Conservation (phyloP, 2,113 vertebrate genomes). For the Xenus cinereus region DNA sequence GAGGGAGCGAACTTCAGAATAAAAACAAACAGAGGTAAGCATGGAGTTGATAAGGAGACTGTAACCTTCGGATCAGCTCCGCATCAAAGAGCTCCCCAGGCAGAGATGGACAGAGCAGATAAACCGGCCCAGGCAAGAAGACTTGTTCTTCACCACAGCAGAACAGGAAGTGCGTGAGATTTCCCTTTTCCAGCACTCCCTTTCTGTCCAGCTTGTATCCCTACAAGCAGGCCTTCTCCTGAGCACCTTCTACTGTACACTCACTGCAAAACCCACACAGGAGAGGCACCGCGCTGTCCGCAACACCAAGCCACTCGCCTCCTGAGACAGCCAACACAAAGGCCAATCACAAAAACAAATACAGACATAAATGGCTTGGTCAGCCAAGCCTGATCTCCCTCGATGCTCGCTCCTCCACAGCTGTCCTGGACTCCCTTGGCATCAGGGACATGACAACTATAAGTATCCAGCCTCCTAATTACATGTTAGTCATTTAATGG, state of each 20-base stretch:
- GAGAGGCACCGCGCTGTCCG: background rate
- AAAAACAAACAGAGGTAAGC: conserved; percentile 59
- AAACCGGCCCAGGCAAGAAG: conserved; percentile 5
- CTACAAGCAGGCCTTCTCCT: background rate
- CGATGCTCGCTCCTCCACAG: conserved; percentile 25
- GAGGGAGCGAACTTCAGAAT: conserved; percentile 49
- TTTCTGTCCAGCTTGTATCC: conserved; percentile 6
- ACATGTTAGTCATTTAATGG: conserved; percentile 56
- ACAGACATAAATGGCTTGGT: background rate
- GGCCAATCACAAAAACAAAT: background rate
- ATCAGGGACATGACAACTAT: conserved; percentile 58
- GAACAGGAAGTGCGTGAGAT: conserved; percentile 31
- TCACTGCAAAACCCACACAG: background rate
- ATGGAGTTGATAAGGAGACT: conserved; percentile 58
- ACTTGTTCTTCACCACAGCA: conserved; percentile 21
- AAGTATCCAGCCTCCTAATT: conserved; percentile 66
- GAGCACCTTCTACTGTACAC: background rate
- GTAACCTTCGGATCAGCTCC: conserved; percentile 36
- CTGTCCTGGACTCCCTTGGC: conserved; percentile 36
- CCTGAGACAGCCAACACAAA: background rate
- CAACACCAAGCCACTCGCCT: background rate
- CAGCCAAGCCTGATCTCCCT: background rate
- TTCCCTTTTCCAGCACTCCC: conserved; percentile 46
- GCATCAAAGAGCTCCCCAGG: conserved; percentile 35
- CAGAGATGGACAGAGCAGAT: conserved; percentile 56